Conservation (phyloP, 1,140 invertebrate species). For the Dinothrombium tinctorium region DNA sequence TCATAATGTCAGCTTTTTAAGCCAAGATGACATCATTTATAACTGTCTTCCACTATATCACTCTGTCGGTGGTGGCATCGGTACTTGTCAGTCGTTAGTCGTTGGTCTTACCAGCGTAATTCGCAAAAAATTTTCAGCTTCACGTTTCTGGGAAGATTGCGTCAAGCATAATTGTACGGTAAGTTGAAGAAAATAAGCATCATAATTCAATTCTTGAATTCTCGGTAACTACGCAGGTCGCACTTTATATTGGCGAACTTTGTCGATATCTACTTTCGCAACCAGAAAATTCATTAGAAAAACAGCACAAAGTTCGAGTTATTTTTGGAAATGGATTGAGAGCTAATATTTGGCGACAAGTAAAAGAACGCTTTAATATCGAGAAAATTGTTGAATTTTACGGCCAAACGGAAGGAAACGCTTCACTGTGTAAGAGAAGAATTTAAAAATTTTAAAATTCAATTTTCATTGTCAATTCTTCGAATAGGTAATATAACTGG, state of each 20-base stretch:
- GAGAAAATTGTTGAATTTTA: conserved; percentile 27
- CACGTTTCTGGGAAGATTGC: conserved; percentile 38
- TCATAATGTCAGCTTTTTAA: conserved; percentile 25
- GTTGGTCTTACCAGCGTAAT: conserved; percentile 27
- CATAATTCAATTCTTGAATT: too few relatives aligned
- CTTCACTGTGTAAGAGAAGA: conserved; percentile 21
- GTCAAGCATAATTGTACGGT: conserved; percentile 38
- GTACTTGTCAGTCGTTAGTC: conserved; percentile 25
- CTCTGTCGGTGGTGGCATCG: conserved; percentile 32
- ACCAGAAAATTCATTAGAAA: conserved; percentile 46
- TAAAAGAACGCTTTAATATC: conserved; percentile 37
- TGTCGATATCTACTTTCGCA: conserved; percentile 84
- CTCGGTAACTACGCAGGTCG: too few relatives aligned
- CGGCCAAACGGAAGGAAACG: conserved; percentile 29
- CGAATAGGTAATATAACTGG: too few relatives aligned
- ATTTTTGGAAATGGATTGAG: conserved; percentile 88
- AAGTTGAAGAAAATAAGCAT: conserved; percentile 14
- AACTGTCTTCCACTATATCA: conserved; percentile 43
- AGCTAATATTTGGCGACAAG: conserved; percentile 83
- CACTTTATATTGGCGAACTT: conserved; percentile 99
- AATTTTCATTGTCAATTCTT: too few relatives aligned
- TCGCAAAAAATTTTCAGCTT: conserved; percentile 32
- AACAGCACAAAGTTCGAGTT: conserved; percentile 49
- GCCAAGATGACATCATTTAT: conserved; percentile 29
- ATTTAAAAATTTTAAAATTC: conserved; percentile 1